Conservation (phyloP, 2,797 vertebrate species). For the Erethizon dorsatum region DNA sequence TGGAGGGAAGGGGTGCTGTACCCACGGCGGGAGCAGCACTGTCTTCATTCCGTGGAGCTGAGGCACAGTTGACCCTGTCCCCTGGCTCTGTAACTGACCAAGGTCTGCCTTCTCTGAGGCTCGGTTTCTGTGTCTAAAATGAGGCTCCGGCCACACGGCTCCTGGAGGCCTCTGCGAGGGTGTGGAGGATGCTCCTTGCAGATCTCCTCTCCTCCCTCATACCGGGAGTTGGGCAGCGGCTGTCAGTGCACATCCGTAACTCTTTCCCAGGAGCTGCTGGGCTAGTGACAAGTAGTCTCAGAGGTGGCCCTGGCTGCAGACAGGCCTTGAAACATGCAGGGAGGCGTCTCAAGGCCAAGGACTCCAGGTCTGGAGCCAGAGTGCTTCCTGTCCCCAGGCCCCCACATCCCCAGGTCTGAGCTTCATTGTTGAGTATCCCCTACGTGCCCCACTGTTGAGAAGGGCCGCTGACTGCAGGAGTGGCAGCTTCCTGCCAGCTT, state of each 20-base stretch:
- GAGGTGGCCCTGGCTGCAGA: neutral
- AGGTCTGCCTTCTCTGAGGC: neutral
- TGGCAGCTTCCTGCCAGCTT: neutral
- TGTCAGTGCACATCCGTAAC: rapidly evolving
- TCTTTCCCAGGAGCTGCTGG: too few species aligned
- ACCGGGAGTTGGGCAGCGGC: neutral
- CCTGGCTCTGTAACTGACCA: neutral
- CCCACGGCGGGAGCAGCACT: rapidly evolving
- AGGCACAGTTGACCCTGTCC: rapidly evolving
- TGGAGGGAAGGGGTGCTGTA: neutral
- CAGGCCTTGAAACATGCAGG: neutral
- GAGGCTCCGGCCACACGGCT: rapidly evolving
- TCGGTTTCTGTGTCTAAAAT: neutral
- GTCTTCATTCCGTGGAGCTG: rapidly evolving
- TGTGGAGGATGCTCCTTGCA: neutral
- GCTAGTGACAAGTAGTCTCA: neutral
- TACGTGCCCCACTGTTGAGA: too few species aligned
- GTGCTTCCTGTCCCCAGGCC: too few species aligned
- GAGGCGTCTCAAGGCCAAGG: neutral
- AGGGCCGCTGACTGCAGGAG: neutral
- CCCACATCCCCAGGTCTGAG: neutral
- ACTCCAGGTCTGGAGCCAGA: rapidly evolving
- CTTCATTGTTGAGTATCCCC: neutral
- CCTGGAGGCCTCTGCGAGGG: neutral
- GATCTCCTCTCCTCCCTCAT: neutral